Base-by-base conservation (phyloP, 2,888 invertebrate genomes). In the Falcaria lacertinaria region DNA sequence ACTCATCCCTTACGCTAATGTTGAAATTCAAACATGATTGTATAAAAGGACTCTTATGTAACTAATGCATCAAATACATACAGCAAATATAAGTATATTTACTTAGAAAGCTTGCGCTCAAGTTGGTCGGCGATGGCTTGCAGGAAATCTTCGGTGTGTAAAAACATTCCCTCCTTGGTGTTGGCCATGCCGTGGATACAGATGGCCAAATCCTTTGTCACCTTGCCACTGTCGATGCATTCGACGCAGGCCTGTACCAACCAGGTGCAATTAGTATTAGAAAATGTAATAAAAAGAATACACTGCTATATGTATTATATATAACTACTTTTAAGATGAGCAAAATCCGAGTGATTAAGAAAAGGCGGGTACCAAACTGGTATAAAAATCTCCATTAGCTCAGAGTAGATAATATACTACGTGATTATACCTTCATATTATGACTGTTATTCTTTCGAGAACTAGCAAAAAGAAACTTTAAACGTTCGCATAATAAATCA, bases 151-250 rank as follows among this genome's bases (percentile, higher is more conserved):
- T 95, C 93, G 0, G 97, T 97, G 77, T 94, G 91, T 53, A 97
- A 89, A 77, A 91, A 97, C 92, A 95, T 95, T 45, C 93, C 93
- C 43, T 95, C 94, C 74, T 95, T 95, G 11, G 96, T 94, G 70
- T 95, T 94, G 47, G 93, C 91, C 56, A 96, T 63, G 16, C 97
- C 97, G 74, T 97, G 94, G 70, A 97, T 96, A 70, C 96, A 96
- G 48, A 93, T 94, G 14, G 94, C 96, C 64, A 97, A 89, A 86
- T 97, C 97, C 85, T 97, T 97, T 13, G 97, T 97, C 94, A 96
- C 93, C 71, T 94, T 93, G 33, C 97, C 97, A 47, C 91, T 88
- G 74, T 97, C 94, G 6, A 97, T 93, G 52, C 94, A 94, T 62
- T 95, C 94, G 1, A 97, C 91, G 74, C 97, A 97, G 0, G 96